Conservation (phyloP, 2,888 invertebrate genomes). For the Andrena praecox region DNA sequence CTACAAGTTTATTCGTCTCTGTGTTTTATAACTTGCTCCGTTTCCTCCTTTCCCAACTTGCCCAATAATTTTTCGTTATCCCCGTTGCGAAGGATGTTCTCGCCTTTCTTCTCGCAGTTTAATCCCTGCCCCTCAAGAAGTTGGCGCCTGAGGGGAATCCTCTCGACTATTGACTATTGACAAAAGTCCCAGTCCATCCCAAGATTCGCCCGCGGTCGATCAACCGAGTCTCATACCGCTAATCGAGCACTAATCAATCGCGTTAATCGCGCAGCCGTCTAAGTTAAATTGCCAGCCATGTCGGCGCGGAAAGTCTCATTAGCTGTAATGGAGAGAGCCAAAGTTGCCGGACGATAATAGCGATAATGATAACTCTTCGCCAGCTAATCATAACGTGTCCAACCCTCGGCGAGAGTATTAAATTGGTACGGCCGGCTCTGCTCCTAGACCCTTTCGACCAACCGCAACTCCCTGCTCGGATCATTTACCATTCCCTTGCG, state of each 20-base stretch:
- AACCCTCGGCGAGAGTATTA: not conserved
- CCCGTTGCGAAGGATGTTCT: constrained; percentile 13
- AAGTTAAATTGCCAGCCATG: not conserved
- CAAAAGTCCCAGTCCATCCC: no score
- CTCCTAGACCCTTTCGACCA: not conserved
- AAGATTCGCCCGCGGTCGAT: no score
- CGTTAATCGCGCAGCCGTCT: not conserved
- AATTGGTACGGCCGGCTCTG: not conserved
- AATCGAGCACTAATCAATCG: not conserved
- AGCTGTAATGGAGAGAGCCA: not conserved
- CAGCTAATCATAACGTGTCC: constrained; percentile 9
- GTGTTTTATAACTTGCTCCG: constrained; percentile 11
- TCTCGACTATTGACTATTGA: not conserved
- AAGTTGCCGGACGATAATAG: constrained; percentile 8
- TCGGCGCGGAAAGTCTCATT: constrained; percentile 5
- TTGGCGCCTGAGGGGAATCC: not conserved
- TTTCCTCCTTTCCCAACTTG: constrained; percentile 4
- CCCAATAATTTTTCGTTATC: constrained; percentile 47
- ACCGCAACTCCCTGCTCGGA: not conserved
- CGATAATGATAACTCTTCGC: not conserved
- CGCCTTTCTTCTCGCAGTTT: constrained; percentile 21
- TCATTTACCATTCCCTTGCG: constrained; percentile 1
- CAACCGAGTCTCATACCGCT: not conserved
- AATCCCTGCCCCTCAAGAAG: constrained; percentile 4
- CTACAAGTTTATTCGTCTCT: constrained; percentile 6